A percentile compares a stretch with the other conserved stretches of the same genome.
Evolutionary conservation across 2,888 invertebrate genomes (phyloP).

Genomic region (Chloroclysta siterata): DNA sequence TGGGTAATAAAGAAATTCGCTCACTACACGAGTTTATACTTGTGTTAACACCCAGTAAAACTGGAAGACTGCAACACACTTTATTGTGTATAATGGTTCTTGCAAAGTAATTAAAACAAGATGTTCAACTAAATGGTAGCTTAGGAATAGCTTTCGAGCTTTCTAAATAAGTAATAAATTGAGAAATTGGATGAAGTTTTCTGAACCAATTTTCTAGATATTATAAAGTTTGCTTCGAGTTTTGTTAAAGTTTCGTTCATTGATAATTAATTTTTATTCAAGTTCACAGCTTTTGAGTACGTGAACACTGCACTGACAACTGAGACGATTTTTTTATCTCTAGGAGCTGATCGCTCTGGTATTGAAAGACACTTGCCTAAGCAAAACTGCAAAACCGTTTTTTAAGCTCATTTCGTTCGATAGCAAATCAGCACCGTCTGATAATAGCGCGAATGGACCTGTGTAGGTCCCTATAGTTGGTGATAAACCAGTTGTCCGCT

Average conservation of each 20-base stretch:
- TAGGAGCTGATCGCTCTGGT: too few species aligned
- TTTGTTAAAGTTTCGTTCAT: conserved; percentile 2
- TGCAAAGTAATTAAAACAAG: conserved; percentile 15
- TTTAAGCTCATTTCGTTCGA: too few species aligned
- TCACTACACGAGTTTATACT: not conserved
- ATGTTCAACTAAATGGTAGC: not conserved
- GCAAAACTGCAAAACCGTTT: too few species aligned
- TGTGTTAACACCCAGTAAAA: conserved; percentile 6
- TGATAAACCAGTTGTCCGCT: too few species aligned
- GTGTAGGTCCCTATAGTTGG: too few species aligned
- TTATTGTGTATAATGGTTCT: conserved; percentile 10
- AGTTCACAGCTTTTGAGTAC: not conserved
- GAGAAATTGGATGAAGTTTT: conserved; percentile 5
- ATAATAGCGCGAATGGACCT: too few species aligned
- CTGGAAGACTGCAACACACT: conserved; percentile 8
- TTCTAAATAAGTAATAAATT: not conserved
- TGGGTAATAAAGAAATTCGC: conserved; percentile 1
- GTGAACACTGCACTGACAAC: not conserved
- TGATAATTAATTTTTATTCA: not conserved
- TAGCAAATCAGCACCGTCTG: too few species aligned
- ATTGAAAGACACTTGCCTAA: too few species aligned
- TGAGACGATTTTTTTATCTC: too few species aligned
- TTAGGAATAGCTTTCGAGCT: not conserved
- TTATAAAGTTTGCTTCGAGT: conserved; percentile 2
- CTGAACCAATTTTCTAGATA: conserved; percentile 3